phyloP scores from a whole-genome alignment of 2,113 vertebrate species.

The Hemichromis elongatus region DNA sequence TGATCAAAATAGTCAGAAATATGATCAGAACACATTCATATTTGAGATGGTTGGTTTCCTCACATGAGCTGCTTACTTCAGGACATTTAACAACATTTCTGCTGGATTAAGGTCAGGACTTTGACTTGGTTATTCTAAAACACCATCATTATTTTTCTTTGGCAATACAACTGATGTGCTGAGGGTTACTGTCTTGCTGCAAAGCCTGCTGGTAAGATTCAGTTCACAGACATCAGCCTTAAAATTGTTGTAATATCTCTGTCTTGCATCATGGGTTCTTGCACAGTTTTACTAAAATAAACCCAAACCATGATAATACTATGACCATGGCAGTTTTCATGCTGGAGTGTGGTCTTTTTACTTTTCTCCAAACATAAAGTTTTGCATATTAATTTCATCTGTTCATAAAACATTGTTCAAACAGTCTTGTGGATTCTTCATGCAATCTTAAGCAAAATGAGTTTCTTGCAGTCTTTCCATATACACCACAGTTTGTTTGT shows the following conservation, averaged over 20 bases:
- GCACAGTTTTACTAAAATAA: not conserved
- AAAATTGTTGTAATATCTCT: not conserved
- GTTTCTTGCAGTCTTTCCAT: not conserved
- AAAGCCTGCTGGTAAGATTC: not conserved
- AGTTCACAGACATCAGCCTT: not conserved
- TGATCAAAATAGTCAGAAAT: not conserved
- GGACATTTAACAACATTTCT: not conserved
- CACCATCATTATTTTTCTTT: not conserved
- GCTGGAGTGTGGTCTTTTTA: not conserved
- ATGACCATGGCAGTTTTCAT: not conserved
- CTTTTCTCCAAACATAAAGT: not conserved
- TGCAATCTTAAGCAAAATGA: not conserved
- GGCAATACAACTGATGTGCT: not conserved
- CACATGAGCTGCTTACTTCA: not conserved
- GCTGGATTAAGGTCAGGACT: not conserved
- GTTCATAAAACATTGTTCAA: not conserved
- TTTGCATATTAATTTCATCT: not conserved
- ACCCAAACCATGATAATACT: not conserved
- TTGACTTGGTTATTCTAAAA: not conserved
- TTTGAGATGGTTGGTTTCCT: not conserved
- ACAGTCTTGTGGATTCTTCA: not conserved
- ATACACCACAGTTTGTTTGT: not conserved
- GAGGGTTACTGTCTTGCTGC: not conserved
- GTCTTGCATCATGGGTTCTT: not conserved
- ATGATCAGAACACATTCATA: not conserved